Base-by-base conservation (phyloP, 2,113 vertebrate species). In the Poeciliopsis occidentalis region DNA sequence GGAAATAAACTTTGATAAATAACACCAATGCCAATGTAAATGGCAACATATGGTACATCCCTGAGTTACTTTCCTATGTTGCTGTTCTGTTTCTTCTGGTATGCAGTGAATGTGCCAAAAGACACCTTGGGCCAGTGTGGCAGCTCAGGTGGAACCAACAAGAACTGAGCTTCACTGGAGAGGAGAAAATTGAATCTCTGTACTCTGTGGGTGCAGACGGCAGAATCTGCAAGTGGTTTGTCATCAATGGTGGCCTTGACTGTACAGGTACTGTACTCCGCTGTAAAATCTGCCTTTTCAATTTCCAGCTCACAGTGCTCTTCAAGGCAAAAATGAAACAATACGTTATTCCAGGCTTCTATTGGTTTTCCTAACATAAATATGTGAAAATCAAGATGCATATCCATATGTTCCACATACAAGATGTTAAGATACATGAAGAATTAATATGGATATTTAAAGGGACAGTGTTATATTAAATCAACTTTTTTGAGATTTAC, bases 161-260 rank as follows among this genome's bases (percentile, higher is more conserved):
- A 75, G 94, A 95, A 63, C 70, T 86, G 78, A 92, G 84, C 2
- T 77, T 75, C 0, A 60, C 83, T 19, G 94, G 86, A 66, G 95
- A 94, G 10, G 93, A 95, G 76, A 96, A 85, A 74, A 88, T 69
- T 1, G 97, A 98, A 80, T 92, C 82, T 1, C 88, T 98, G 1
- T 83, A 97, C 31, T 96, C 96, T 0, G 94, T 97, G 82, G 95
- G 95, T 1, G 96, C 93, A 37, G 97, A 99, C 0, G 96, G 96
- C 65, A 87, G 95, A 78, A 64, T 98, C 81, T 92, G 93, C 41
- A 95, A 94, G 74, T 99, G 97, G 97, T 47, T 94, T 15, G 29
- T 61, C 81, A 95, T 22, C 93, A 92, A 66, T 61, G 95, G 95
- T 84, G 94, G 94, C 80, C 91, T 98, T 1, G 90, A 96, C 8